Base-by-base conservation (phyloP, 2,797 vertebrate species). In the Scomberomorus guttatus region DNA sequence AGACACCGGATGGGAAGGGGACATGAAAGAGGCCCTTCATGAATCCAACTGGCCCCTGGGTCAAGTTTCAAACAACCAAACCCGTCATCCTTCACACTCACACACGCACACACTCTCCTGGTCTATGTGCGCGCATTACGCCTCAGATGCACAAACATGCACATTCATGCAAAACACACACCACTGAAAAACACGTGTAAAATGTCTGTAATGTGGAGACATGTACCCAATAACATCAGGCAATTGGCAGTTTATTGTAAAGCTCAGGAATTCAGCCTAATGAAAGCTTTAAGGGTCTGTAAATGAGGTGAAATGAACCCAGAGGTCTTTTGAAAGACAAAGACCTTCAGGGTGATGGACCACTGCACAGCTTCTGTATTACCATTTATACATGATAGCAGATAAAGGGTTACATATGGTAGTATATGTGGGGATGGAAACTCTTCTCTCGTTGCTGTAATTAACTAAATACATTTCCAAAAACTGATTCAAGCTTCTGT, bases 21-120 rank as follows among this genome's bases (percentile, higher is more conserved):
- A 92, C 90, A 84, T 92, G 87, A 93, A 94, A 94, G 92, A 90
- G 83, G 77, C 75, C 91, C 92, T 93, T 93, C 77, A 92, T 91
- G 90, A 74, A 81, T 91, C 83, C 87, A 85, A 86, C 80, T 8
- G 74, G 67, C 74, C 77, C 69, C 58, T 7, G 34, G 81, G 80
- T 95, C 86, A 76, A 65, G 81, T 94, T 94, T 94, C 93, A 92
- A 89, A 91, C 86, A 81, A 68, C 58, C 89, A 62, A 59, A 52
- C 75, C 81, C 44, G 52, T 85, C 77, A 77, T 85, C 88, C 80
- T 72, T 55, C 66, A 75, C 48, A 67, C 77, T 44, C 67, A 73
- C 81, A 61, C 71, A 66, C 46, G 68, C 70, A 74, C 80, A 73
- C 68, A 51, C 76, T 15, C 52, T 29, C 46, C 67, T 57, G 20